A percentile compares a stretch with the other conserved stretches of the same genome.
These are phyloP conservation scores for Hemibagrus wyckioides DNA, from an alignment of 2,113 vertebrate species.

Conservation along the genomic window DNA sequence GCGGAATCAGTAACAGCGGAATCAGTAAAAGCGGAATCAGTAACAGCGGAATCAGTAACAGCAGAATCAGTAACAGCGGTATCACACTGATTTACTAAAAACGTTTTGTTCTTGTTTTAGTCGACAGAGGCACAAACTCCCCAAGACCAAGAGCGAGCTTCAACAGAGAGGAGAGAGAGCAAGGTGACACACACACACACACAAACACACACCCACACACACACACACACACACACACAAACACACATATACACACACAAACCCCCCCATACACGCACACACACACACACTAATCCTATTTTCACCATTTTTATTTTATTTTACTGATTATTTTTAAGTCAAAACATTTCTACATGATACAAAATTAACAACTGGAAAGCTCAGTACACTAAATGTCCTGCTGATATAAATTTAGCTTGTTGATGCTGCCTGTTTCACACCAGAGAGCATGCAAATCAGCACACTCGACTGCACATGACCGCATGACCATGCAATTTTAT, in stretches of 20 bases:
- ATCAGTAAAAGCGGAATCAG: too few relatives aligned
- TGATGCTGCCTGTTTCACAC: neutral
- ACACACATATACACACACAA: neutral
- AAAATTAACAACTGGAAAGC: neutral
- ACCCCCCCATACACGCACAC: too few relatives aligned
- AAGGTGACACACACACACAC: conserved; percentile 46
- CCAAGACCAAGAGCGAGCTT: conserved; percentile 55
- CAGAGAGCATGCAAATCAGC: neutral
- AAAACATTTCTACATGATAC: neutral
- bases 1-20: too few relatives aligned
- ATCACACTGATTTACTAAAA: neutral
- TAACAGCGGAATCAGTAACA: too few relatives aligned
- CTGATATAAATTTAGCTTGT: neutral
- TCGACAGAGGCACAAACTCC: conserved; percentile 48
- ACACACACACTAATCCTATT: neutral
- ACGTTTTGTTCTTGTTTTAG: conserved; percentile 6
- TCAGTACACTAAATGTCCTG: neutral
- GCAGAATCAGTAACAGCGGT: too few relatives aligned
- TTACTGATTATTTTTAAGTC: neutral
- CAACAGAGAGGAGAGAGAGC: conserved; percentile 58
- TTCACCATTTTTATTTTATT: neutral
- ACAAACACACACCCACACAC: conserved; percentile 3
- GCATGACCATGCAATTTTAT: neutral
- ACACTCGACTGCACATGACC: neutral
- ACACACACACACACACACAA: neutral